Evolutionary conservation across 2,888 invertebrate species (phyloP).

Genomic region (Drosophila mayaguana): DNA sequence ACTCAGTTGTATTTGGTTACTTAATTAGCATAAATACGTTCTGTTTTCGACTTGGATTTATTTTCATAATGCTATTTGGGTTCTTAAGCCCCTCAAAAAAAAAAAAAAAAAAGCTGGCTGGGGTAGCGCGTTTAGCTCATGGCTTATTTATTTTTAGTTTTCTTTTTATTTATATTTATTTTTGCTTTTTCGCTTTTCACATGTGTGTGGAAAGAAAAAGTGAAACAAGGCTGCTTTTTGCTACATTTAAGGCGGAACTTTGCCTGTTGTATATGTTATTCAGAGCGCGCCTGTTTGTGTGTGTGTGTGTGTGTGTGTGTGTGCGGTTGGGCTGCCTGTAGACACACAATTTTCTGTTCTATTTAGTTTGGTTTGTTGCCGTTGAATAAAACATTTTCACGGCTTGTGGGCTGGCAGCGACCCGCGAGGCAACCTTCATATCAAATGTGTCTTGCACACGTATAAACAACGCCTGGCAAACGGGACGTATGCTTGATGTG

Average conservation of each 20-base stretch:
- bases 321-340: constrained; percentile 42
- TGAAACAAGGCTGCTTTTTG: constrained; percentile 40
- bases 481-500: constrained; percentile 78
- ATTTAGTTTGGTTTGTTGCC: constrained; percentile 80
- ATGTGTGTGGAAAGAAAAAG: constrained; percentile 30
- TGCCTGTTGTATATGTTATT: constrained; percentile 28
- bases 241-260: constrained; percentile 45
- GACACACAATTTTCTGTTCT: constrained; percentile 77
- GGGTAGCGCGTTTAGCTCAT: constrained; percentile 36
- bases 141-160: constrained; percentile 51
- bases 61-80: constrained; percentile 47
- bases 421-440: constrained; percentile 77
- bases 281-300: constrained; percentile 6
- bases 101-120: constrained; percentile 17
- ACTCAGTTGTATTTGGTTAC: constrained; percentile 7
- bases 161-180: constrained; percentile 10
- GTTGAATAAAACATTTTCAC: constrained; percentile 83
- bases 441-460: constrained; percentile 70
- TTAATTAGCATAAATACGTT: constrained; percentile 65
- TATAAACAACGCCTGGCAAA: constrained; percentile 49
- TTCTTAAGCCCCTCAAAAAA: constrained; percentile 15
- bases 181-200: constrained; percentile 8
- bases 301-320: constrained; percentile 20
- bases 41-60: constrained; percentile 45
- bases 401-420: constrained; percentile 70